Evolutionary conservation across 2,888 invertebrate genomes (phyloP), one percentile per base, ranked within the genome.

Genomic region (Thera obeliscata): DNA sequence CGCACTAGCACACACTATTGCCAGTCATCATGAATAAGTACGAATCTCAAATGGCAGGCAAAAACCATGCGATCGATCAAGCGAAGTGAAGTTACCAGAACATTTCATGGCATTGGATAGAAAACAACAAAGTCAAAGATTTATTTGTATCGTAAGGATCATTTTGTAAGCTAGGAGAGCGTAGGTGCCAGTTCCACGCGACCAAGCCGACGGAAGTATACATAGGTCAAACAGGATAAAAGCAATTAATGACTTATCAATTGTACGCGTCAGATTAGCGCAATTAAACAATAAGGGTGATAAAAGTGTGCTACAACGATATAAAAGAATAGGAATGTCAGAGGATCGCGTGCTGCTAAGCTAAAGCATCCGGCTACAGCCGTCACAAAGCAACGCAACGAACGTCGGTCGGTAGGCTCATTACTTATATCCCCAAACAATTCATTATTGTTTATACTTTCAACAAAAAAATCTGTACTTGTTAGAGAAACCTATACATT

Each of bases 21-120:
- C 55, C n/a, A 38, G 55, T 55, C 55, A 55, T 11, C 55, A n/a
- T 11, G 38, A 22, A 41, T 41, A 43, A 46, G 9, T 46, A 46
- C 7, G 8, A 46, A 46, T 9, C 9, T 9, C 43, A 7, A 46
- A 9, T 2, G 2, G 43, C 43, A 46, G 9, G 43, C 9, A 46
- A 46, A 46, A 9, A 54, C 22, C 33, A n/a, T 22, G 9, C 54
- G 2, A 54, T 35, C 54, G 11, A 54, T 52, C 52, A 8, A 49
- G 49, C 49, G 5, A 1, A n/a, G 12, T 4, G 3, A 3, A 12
- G 3, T 12, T 49, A 46, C 43, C 9, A 9, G 7, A 46, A 46
- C 3, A 46, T 46, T 41, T 41, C 41, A 7, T 41, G 5, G 41
- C 41, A 7, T 5, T 7, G 6, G 41, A 41, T 41, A 41, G 41